phyloP scores from a whole-genome alignment of 2,113 vertebrate genomes.

The Argyrosomus japonicus region DNA sequence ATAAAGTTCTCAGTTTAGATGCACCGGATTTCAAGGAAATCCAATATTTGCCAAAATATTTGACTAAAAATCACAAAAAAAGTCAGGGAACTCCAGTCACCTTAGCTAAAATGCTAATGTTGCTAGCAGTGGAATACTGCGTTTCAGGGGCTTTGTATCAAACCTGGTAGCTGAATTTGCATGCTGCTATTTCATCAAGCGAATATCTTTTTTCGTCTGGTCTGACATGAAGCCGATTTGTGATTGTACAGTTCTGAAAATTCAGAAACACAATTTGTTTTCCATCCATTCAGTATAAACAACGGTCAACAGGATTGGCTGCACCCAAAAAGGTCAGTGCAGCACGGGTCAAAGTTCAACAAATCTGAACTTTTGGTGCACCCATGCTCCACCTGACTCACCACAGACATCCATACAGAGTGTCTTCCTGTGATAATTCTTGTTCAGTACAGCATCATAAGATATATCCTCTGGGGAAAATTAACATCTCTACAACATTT shows the following conservation, averaged over 20 bases:
- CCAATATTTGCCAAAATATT: background rate
- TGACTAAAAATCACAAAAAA: background rate
- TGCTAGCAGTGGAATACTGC: background rate
- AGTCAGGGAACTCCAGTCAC: background rate
- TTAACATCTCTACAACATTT: background rate
- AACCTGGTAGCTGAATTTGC: background rate
- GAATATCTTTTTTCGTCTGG: background rate
- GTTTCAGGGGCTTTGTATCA: background rate
- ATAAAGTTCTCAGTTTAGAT: background rate
- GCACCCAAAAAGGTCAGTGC: background rate
- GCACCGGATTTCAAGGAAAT: background rate
- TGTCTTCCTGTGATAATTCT: no score
- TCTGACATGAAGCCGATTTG: background rate
- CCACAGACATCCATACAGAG: background rate
- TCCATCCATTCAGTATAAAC: background rate
- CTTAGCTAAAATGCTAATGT: background rate
- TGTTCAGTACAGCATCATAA: no score
- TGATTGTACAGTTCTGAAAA: background rate
- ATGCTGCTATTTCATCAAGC: no score
- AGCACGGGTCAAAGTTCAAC: background rate
- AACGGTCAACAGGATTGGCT: background rate
- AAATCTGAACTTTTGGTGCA: background rate
- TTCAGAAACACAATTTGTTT: background rate
- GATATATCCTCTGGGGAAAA: background rate
- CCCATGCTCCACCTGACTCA: background rate